phyloP scores from a whole-genome alignment of 1,140 invertebrate species.

The Drosophila ambigua region DNA sequence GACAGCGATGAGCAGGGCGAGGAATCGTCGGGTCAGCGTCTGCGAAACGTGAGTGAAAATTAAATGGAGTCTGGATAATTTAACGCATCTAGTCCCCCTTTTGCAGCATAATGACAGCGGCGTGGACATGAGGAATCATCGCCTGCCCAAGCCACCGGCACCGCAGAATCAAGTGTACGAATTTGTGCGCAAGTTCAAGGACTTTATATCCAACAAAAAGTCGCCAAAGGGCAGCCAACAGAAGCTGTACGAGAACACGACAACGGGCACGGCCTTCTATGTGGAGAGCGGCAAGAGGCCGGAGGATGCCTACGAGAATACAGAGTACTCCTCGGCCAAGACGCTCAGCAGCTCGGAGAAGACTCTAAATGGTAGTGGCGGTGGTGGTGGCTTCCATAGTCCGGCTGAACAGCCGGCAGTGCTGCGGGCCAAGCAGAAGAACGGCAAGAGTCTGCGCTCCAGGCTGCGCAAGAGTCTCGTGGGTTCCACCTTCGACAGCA shows the following conservation, averaged over 20 bases:
- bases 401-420: constrained; percentile 39
- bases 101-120: constrained; percentile 84
- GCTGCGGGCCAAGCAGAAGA: constrained; percentile 84
- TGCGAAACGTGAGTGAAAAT: constrained; percentile 55
- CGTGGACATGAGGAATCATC: constrained; percentile 85
- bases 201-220: constrained; percentile 86
- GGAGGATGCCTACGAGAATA: constrained; percentile 62
- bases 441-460: constrained; percentile 84
- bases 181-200: constrained; percentile 86
- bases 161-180: constrained; percentile 84
- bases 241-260: constrained; percentile 75
- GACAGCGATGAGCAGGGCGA: constrained; percentile 85
- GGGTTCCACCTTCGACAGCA: constrained; percentile 84
- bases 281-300: constrained; percentile 45
- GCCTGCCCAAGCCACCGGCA: constrained; percentile 86
- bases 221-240: constrained; percentile 84
- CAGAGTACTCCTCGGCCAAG: constrained; percentile 32
- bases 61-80: neutral
- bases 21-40: constrained; percentile 84
- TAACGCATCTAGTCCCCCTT: neutral
- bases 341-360: constrained; percentile 35
- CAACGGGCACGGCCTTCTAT: constrained; percentile 69
- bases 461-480: constrained; percentile 85
- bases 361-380: constrained; percentile 12
- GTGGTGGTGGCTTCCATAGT: constrained; percentile 1